Percentiles rank a stretch among this genome's conserved stretches.
Conservation (phyloP, 2,888 invertebrate species). For the Eurytoma adleriae region DNA sequence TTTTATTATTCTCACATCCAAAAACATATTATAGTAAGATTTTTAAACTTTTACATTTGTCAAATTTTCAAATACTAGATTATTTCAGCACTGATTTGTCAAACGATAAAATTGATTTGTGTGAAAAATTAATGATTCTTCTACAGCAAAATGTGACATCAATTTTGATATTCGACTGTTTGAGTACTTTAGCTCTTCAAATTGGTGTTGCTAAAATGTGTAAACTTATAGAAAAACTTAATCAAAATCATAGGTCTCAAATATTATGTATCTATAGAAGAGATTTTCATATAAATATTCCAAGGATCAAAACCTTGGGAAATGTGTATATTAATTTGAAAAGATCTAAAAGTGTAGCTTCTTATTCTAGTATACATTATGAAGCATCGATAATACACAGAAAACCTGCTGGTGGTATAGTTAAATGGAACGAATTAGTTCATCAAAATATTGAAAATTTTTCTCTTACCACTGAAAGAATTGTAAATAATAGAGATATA, state of each 20-base stretch:
- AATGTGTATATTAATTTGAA: slow-evolving; percentile 68
- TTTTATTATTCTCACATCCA: slow-evolving; percentile 68
- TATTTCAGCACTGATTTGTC: slow-evolving; percentile 64
- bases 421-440: slow-evolving; percentile 63
- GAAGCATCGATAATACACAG: slow-evolving; percentile 62
- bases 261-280: slow-evolving; percentile 69
- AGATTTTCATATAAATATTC: slow-evolving; percentile 65
- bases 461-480: slow-evolving; percentile 62
- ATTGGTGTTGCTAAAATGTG: slow-evolving; percentile 65
- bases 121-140: slow-evolving; percentile 61
- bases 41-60: slow-evolving; percentile 57
- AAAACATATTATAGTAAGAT: slow-evolving; percentile 60
- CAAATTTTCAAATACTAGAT: slow-evolving; percentile 66
- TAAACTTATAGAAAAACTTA: slow-evolving; percentile 67
- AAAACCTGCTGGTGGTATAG: slow-evolving; percentile 67
- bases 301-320: slow-evolving; percentile 69
- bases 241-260: slow-evolving; percentile 61
- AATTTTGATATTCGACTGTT: slow-evolving; percentile 68
- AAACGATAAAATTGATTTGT: slow-evolving; percentile 60
- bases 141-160: slow-evolving; percentile 59
- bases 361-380: slow-evolving; percentile 37
- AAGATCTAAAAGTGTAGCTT: slow-evolving; percentile 54
- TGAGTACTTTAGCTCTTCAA: slow-evolving; percentile 67
- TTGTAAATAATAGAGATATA: slow-evolving; percentile 13
- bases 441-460: slow-evolving; percentile 65